Evolutionary conservation across 2,888 invertebrate genomes (phyloP), one percentile per base, ranked within the genome.

Genomic region (Thera obeliscata): DNA sequence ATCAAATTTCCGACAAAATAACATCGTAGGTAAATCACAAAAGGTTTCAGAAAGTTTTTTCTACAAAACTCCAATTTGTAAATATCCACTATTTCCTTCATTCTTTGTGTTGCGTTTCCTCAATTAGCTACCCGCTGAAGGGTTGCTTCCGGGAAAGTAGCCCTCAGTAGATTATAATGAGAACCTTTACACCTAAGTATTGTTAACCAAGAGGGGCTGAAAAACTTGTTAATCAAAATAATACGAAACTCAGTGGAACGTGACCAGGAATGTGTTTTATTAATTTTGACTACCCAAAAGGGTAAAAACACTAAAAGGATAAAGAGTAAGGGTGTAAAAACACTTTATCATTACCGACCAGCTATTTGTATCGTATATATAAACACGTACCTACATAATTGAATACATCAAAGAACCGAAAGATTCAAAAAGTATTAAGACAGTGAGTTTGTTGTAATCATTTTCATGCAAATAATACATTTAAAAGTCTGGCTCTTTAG

Each of bases 41-140:
- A 46, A 46, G 8, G 43, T 46, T 41, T 46, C 7, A 8, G 2
- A 46, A 9, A 46, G 43, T 46, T 38, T 38, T 35, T 60, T 41
- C 8, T 22, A 56, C 60, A 66, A 64, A 61, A 69, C 61, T 52
- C 52, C 41, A 66, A 55, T 59, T 49, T 60, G 55, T 63, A 46
- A 56, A 57, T 57, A 59, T 66, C 55, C 54, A 66, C 66, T 63
- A 74, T 72, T 69, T 67, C 61, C 69, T 66, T 70, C 57, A 61
- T 70, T 69, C 67, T 74, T 75, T 74, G 70, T 72, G 71, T 64
- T 68, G 67, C 64, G 67, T 72, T 72, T 70, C 72, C 69, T 72
- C 69, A 75, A 75, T 75, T 75, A 75, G 72, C 70, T 65, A 61
- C 72, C 56, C 56, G 67, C 64, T 72, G 71, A 74, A 69, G 69